These are phyloP conservation scores for Todus mexicanus DNA, from an alignment of 2,797 vertebrate genomes.

Conservation along the genomic window DNA sequence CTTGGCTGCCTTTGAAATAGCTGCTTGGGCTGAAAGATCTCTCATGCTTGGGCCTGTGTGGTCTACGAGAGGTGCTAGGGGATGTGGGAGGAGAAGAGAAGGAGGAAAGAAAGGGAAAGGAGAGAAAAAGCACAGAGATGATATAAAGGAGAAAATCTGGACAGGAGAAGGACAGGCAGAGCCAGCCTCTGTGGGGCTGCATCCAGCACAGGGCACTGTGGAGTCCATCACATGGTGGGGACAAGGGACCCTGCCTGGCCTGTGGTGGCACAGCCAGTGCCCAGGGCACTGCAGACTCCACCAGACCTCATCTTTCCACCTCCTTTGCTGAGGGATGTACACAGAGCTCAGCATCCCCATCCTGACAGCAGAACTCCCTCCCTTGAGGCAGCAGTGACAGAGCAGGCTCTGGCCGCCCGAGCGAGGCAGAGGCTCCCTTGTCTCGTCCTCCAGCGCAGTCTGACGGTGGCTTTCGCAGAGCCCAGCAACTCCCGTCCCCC, in stretches of 20 bases:
- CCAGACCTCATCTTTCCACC: rapidly evolving
- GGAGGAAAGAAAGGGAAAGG: background rate
- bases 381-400: rapidly evolving
- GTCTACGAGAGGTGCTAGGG: background rate
- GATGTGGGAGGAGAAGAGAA: background rate
- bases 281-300: background rate
- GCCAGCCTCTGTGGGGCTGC: background rate
- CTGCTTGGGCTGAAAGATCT: background rate
- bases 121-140: background rate
- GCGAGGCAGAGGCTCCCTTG: background rate
- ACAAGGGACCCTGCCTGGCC: background rate
- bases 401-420: background rate
- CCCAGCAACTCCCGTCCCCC: background rate
- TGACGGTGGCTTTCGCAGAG: rapidly evolving
- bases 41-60: background rate
- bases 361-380: rapidly evolving
- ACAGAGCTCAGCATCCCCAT: background rate
- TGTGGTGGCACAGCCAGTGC: background rate
- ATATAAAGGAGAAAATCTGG: background rate
- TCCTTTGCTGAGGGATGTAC: background rate
- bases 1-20: slow-evolving; percentile 17
- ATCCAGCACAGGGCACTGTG: background rate
- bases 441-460: rapidly evolving
- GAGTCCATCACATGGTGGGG: background rate
- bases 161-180: rapidly evolving